These are phyloP conservation scores for Drosophila pruinosa DNA, from an alignment of 1,140 invertebrate species.

Conservation along the genomic window DNA sequence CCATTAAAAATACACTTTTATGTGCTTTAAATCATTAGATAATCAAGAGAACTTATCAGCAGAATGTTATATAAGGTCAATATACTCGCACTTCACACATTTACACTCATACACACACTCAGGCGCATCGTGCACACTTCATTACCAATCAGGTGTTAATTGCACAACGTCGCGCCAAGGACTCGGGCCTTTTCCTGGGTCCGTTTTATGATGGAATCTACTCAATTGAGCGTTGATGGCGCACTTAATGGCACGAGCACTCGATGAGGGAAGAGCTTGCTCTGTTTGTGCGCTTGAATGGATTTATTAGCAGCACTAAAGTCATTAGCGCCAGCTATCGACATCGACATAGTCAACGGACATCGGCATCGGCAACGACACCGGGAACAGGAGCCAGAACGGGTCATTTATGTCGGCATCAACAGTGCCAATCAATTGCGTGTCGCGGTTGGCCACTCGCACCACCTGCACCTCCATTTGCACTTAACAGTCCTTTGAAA, in stretches of 20 bases:
- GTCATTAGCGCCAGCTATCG: slow-evolving; percentile 72
- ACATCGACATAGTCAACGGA: too few species aligned
- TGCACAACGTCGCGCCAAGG: slow-evolving; percentile 48
- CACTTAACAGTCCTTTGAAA: slow-evolving; percentile 36
- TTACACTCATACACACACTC: slow-evolving; percentile 20
- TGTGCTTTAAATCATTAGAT: neutral
- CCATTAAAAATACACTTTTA: neutral
- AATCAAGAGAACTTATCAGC: neutral
- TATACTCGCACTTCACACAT: slow-evolving; percentile 6
- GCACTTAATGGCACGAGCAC: slow-evolving; percentile 67
- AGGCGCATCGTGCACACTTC: slow-evolving; percentile 26
- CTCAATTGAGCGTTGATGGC: slow-evolving; percentile 72
- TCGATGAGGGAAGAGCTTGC: slow-evolving; percentile 53
- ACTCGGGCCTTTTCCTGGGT: slow-evolving; percentile 18
- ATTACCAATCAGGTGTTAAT: slow-evolving; percentile 75
- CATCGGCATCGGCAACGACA: slow-evolving; percentile 28
- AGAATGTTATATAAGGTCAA: slow-evolving; percentile 6
- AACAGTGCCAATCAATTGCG: slow-evolving; percentile 40
- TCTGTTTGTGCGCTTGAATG: slow-evolving; percentile 64
- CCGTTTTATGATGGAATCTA: slow-evolving; percentile 69
- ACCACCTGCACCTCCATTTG: slow-evolving; percentile 12
- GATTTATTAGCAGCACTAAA: slow-evolving; percentile 76
- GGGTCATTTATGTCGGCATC: neutral
- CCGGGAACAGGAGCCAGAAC: neutral
- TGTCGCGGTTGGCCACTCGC: slow-evolving; percentile 38